These are phyloP conservation scores for Cryptocephalus primarius DNA, from an alignment of 2,888 invertebrate species.

Conservation along the genomic window DNA sequence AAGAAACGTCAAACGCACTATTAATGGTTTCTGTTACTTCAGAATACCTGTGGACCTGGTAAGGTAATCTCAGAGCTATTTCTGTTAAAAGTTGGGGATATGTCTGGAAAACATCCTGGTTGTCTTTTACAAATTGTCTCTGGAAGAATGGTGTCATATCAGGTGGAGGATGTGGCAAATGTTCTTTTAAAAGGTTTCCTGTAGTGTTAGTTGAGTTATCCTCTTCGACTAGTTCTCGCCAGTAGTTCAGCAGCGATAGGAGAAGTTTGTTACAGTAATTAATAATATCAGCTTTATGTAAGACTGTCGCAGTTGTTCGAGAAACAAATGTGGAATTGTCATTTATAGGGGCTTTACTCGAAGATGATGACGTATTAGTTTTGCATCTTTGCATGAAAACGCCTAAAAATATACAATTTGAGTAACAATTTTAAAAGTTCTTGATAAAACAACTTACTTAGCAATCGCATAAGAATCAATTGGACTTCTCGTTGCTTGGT, in stretches of 20 bases:
- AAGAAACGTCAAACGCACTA: slow-evolving; percentile 47
- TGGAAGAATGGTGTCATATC: slow-evolving; percentile 95
- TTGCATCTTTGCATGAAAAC: slow-evolving; percentile 71
- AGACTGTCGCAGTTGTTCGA: slow-evolving; percentile 55
- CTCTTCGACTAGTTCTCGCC: slow-evolving; percentile 50
- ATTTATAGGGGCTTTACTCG: slow-evolving; percentile 15
- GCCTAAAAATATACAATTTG: slow-evolving; percentile 34
- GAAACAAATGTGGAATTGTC: slow-evolving; percentile 51
- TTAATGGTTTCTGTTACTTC: slow-evolving; percentile 40
- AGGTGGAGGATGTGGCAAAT: slow-evolving; percentile 69
- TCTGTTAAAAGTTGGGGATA: slow-evolving; percentile 92
- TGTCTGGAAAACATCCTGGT: slow-evolving; percentile 86
- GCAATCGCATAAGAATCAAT: slow-evolving; percentile 74
- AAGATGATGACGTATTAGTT: slow-evolving; percentile 31
- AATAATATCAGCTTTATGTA: slow-evolving; percentile 60
- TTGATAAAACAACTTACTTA: slow-evolving; percentile 53
- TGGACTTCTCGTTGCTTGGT: slow-evolving; percentile 75
- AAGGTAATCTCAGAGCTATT: slow-evolving; percentile 86
- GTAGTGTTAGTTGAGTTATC: slow-evolving; percentile 33
- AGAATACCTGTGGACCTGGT: slow-evolving; percentile 80
- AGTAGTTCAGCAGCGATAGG: slow-evolving; percentile 57
- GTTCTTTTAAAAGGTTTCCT: slow-evolving; percentile 70
- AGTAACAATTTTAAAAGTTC: neutral
- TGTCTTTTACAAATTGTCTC: slow-evolving; percentile 83
- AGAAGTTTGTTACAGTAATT: slow-evolving; percentile 62